These are phyloP conservation scores for Vipera ursinii DNA, from an alignment of 2,797 vertebrate genomes.

Conservation along the genomic window DNA sequence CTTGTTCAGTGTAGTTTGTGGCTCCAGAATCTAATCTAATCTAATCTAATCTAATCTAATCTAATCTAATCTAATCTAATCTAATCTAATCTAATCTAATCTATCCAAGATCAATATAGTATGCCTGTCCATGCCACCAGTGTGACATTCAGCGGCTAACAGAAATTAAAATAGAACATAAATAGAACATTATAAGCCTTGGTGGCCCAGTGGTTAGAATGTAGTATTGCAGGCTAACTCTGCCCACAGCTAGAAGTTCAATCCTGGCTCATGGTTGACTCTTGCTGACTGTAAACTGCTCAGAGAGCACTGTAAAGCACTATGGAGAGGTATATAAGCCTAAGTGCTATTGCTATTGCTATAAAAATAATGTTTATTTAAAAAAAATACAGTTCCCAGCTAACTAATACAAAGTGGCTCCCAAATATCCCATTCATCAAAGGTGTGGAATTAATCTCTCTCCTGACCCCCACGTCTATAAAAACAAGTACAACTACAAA, in stretches of 20 bases:
- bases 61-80: no score
- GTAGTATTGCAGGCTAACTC: no score
- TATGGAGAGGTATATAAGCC: not conserved
- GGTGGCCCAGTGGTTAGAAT: no score
- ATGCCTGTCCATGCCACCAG: not conserved
- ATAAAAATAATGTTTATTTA: not conserved
- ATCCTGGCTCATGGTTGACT: no score
- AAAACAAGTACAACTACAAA: not conserved
- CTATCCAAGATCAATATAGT: not conserved
- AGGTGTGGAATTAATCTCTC: not conserved
- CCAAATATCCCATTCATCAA: not conserved
- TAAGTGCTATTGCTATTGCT: not conserved
- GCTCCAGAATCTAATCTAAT: not conserved
- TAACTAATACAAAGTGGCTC: not conserved
- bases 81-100: no score
- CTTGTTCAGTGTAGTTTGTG: not conserved
- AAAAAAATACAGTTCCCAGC: not conserved
- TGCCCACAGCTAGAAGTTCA: no score
- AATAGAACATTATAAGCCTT: not conserved
- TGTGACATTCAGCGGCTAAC: not conserved
- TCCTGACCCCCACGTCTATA: not conserved
- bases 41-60: no score
- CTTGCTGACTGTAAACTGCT: no score
- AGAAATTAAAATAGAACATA: not conserved
- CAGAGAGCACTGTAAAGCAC: not conserved